These are phyloP conservation scores for Lucinisca nassula DNA, from an alignment of 2,888 invertebrate genomes.

Conservation along the genomic window DNA sequence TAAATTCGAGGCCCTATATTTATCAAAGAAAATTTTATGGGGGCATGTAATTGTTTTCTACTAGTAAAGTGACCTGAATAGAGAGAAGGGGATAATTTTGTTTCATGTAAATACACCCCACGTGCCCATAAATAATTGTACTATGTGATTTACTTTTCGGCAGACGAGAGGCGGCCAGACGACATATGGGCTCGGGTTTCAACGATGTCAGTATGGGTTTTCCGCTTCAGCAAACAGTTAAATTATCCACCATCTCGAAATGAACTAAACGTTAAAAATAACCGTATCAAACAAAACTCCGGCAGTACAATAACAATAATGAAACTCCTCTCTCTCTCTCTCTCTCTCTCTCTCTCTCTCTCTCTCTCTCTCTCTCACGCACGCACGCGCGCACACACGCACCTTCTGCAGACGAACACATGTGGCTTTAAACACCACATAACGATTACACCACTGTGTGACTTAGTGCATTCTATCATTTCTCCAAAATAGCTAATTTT, in stretches of 20 bases:
- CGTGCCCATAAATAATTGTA: constrained; percentile 63
- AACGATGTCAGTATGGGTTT: constrained; percentile 68
- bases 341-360: too few relatives aligned
- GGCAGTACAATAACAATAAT: too few relatives aligned
- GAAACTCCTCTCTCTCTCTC: too few relatives aligned
- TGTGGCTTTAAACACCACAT: too few relatives aligned
- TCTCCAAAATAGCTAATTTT: too few relatives aligned
- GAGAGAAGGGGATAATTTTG: constrained; percentile 64
- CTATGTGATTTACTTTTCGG: constrained; percentile 70
- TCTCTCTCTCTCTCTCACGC: too few relatives aligned
- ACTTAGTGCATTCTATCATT: too few relatives aligned
- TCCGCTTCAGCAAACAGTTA: constrained; percentile 56
- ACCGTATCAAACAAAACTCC: neutral
- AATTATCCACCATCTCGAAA: constrained; percentile 28
- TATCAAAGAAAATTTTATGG: constrained; percentile 56
- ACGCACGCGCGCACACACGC: too few relatives aligned
- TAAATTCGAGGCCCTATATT: neutral
- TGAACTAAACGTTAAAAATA: neutral
- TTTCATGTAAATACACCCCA: constrained; percentile 66
- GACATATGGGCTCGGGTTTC: constrained; percentile 65
- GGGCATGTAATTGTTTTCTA: constrained; percentile 47
- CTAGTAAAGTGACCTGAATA: constrained; percentile 57
- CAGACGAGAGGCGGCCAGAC: constrained; percentile 68
- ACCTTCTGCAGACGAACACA: too few relatives aligned
- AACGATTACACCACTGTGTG: too few relatives aligned